phyloP scores from a whole-genome alignment of 2,888 invertebrate species.

The Cheiracanthium punctorium region DNA sequence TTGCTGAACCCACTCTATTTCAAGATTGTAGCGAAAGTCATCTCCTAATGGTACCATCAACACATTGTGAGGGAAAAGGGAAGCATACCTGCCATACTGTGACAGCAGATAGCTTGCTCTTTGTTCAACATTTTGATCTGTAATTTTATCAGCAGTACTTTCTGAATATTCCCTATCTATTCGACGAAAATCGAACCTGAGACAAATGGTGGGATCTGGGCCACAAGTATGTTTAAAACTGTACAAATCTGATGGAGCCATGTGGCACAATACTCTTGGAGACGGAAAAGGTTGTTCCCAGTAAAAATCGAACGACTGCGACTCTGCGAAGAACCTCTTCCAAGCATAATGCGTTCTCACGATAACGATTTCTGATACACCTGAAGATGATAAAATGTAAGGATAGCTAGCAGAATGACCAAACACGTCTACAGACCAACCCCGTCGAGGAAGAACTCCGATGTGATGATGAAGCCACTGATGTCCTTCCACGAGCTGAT shows the following conservation, averaged over 20 bases:
- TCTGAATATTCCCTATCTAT: slow-evolving; percentile 87
- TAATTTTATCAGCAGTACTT: slow-evolving; percentile 89
- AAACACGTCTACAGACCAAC: slow-evolving; percentile 99
- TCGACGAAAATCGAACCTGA: slow-evolving; percentile 77
- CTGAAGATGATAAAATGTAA: slow-evolving; percentile 88
- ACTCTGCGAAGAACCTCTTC: slow-evolving; percentile 89
- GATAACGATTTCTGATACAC: slow-evolving; percentile 89
- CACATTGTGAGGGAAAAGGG: slow-evolving; percentile 92
- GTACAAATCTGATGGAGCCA: slow-evolving; percentile 97
- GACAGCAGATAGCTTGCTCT: slow-evolving; percentile 90
- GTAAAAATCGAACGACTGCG: slow-evolving; percentile 88
- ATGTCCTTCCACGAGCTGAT: slow-evolving; percentile 94
- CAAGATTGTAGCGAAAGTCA: slow-evolving; percentile 94
- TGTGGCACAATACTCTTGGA: slow-evolving; percentile 86
- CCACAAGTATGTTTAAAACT: slow-evolving; percentile 97
- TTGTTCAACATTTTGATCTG: slow-evolving; percentile 87
- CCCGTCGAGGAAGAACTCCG: slow-evolving; percentile 83
- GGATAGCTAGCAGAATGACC: slow-evolving; percentile 97
- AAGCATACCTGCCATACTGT: slow-evolving; percentile 92
- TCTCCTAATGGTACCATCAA: slow-evolving; percentile 96
- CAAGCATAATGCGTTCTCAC: slow-evolving; percentile 96
- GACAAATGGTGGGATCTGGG: slow-evolving; percentile 86
- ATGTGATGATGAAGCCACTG: slow-evolving; percentile 91
- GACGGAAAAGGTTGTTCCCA: slow-evolving; percentile 87
- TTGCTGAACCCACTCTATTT: slow-evolving; percentile 94